phyloP scores from a whole-genome alignment of 2,113 vertebrate genomes.

The Raphicerus campestris region DNA sequence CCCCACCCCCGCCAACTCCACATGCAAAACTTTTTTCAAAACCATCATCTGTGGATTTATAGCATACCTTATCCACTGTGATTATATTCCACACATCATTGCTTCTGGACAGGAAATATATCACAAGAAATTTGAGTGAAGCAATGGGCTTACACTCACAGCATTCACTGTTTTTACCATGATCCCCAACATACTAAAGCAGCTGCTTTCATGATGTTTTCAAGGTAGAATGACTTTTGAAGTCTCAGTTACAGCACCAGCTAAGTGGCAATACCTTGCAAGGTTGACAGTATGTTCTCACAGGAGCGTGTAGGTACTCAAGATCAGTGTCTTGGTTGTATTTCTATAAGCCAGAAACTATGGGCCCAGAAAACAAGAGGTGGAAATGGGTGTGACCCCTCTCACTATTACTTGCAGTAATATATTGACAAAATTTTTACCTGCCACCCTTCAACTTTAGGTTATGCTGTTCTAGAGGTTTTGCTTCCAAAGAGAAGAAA shows the following conservation, averaged over 20 bases:
- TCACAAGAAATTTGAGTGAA: not conserved
- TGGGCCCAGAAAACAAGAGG: not conserved
- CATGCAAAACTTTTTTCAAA: not conserved
- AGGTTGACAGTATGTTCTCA: not conserved
- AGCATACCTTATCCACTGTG: not conserved
- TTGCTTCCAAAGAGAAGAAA: not conserved
- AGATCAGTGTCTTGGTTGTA: not conserved
- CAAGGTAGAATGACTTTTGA: not conserved
- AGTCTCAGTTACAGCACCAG: not conserved
- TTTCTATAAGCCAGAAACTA: not conserved
- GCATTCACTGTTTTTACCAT: not conserved
- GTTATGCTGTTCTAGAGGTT: not conserved
- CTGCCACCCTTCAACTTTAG: not conserved
- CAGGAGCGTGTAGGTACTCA: not conserved
- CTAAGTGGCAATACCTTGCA: not conserved
- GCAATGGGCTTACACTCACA: not conserved
- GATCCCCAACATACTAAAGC: not conserved
- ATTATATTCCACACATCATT: not conserved
- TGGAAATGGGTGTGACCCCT: not conserved
- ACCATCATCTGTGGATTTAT: not conserved
- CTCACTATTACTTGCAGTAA: not conserved
- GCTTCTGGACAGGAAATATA: not conserved
- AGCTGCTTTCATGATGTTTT: not conserved
- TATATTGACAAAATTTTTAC: not conserved
- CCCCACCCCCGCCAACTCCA: not conserved